Conservation (phyloP, 1,140 invertebrate species). For the Phenacoccus solenopsis region DNA sequence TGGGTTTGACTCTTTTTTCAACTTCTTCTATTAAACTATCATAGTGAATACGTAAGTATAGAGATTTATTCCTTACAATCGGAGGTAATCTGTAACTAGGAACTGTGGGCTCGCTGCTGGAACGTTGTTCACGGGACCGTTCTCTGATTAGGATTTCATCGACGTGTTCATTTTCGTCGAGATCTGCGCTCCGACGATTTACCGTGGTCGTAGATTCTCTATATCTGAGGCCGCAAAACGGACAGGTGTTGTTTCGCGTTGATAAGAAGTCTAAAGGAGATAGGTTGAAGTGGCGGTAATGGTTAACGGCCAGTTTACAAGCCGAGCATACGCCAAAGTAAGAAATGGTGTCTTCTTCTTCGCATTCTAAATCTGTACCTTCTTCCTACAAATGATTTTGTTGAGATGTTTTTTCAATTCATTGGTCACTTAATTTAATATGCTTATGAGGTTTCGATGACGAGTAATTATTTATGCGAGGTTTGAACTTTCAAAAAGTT, state of each 20-base stretch:
- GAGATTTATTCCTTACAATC: conserved; percentile 27
- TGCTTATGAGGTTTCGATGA: too few species aligned
- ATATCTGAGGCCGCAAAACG: conserved; percentile 28
- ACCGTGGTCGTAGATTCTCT: background rate
- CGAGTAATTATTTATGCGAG: too few species aligned
- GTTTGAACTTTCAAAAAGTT: too few species aligned
- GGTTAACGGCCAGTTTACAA: background rate
- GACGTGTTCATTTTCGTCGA: conserved; percentile 5
- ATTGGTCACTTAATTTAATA: too few species aligned
- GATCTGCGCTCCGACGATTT: background rate
- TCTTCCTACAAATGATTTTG: too few species aligned
- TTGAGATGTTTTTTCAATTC: too few species aligned
- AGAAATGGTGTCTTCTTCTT: background rate
- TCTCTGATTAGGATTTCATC: conserved; percentile 26
- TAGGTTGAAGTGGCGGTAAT: conserved; percentile 4
- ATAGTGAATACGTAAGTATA: background rate
- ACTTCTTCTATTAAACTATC: too few species aligned
- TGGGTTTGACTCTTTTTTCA: background rate
- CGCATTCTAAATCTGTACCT: background rate
- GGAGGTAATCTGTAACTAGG: conserved; percentile 28
- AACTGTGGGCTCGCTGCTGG: conserved; percentile 29
- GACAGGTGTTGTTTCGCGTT: conserved; percentile 22
- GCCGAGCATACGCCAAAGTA: background rate
- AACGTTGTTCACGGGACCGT: conserved; percentile 27
- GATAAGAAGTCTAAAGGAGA: conserved; percentile 6